phyloP scores from a whole-genome alignment of 2,797 vertebrate genomes.

The Limnodromus scolopaceus region DNA sequence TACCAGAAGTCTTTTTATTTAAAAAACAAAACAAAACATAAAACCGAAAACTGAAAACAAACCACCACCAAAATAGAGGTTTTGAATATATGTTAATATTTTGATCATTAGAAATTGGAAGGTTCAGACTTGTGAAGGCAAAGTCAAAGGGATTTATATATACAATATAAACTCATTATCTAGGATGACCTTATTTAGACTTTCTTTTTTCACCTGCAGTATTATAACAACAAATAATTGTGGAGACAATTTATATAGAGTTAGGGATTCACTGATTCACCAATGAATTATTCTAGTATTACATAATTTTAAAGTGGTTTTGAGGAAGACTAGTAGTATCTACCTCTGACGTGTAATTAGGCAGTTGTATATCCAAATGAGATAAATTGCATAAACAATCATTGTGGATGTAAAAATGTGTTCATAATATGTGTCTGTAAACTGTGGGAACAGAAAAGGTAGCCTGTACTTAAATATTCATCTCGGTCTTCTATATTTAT shows the following conservation, averaged over 20 bases:
- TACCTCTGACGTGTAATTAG: background rate
- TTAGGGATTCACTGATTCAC: background rate
- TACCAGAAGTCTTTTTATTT: background rate
- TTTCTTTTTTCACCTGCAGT: background rate
- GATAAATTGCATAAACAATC: background rate
- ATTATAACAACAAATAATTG: background rate
- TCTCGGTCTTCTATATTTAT: background rate
- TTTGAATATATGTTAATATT: background rate
- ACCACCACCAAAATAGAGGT: background rate
- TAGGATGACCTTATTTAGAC: background rate
- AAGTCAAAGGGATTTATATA: background rate
- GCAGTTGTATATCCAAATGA: background rate
- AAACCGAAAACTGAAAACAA: background rate
- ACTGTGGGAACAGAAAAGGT: background rate
- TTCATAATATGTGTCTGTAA: background rate
- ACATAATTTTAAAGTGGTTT: fast-evolving
- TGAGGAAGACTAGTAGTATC: background rate
- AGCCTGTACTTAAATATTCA: background rate
- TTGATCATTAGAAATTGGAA: background rate
- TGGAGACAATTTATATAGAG: background rate
- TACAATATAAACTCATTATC: background rate
- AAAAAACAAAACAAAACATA: background rate
- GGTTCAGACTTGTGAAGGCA: background rate
- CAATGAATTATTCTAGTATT: background rate
- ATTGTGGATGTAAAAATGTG: background rate